Evolutionary conservation across 2,797 vertebrate species (phyloP).

Genomic region (Urosaurus nigricauda): DNA sequence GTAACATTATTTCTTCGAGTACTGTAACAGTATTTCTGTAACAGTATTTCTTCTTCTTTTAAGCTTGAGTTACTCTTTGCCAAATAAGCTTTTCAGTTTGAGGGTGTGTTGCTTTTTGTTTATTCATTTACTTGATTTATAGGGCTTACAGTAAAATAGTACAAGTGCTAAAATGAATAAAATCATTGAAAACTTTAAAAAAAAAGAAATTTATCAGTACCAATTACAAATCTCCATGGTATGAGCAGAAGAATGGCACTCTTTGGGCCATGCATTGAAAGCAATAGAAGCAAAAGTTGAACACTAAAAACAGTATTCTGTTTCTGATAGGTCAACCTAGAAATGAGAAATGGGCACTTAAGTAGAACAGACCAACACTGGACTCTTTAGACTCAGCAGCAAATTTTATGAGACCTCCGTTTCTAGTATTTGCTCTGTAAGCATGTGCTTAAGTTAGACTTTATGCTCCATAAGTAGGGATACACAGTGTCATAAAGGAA

Average conservation of each 20-base stretch:
- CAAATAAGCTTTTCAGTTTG: not conserved
- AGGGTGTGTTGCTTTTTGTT: not conserved
- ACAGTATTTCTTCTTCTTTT: too few relatives aligned
- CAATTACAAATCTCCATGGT: not conserved
- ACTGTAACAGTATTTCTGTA: too few relatives aligned
- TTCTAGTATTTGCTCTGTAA: not conserved
- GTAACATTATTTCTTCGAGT: too few relatives aligned
- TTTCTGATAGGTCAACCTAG: conserved; percentile 4
- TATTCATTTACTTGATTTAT: too few relatives aligned
- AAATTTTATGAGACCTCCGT: not conserved
- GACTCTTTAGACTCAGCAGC: not conserved
- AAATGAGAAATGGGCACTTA: not conserved
- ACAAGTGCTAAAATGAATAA: not conserved
- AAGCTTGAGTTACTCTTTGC: not conserved
- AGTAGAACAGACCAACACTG: not conserved
- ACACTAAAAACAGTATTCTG: not conserved
- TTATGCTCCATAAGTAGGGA: not conserved
- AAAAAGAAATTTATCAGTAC: too few relatives aligned
- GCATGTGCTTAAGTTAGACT: not conserved
- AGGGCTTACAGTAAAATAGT: too few relatives aligned
- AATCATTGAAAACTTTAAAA: too few relatives aligned
- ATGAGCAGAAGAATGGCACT: not conserved
- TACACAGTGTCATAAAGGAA: conserved; percentile 2
- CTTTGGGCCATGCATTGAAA: not conserved
- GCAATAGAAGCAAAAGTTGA: not conserved